Evolutionary conservation across 2,113 vertebrate genomes (phyloP).

Genomic region (pig (Sus scrofa)): T2T-Sscrofa CM000816.6:33401001-33401500

Average conservation of each 20-base stretch:
- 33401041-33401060: constrained; percentile 48
- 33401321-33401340: constrained; percentile 62
- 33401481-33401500: constrained; percentile 75
- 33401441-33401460: constrained; percentile 63
- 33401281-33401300: constrained; percentile 60
- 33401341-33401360: constrained; percentile 73
- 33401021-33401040: neutral
- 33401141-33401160: constrained; percentile 45
- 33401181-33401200: constrained; percentile 27
- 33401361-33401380: constrained; percentile 62
- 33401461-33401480: constrained; percentile 65
- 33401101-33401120: constrained; percentile 39
- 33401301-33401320: constrained; percentile 48
- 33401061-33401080: constrained; percentile 49
- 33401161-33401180: neutral
- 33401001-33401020: neutral
- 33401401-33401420: constrained; percentile 71
- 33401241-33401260: constrained; percentile 45
- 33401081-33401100: constrained; percentile 23
- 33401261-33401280: constrained; percentile 43
- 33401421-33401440: constrained; percentile 74
- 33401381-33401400: constrained; percentile 72
- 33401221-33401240: constrained; percentile 34
- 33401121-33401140: constrained; percentile 36
- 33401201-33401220: constrained; percentile 2